Evolutionary conservation across 2,888 invertebrate species (phyloP), one percentile per base, ranked within the genome.

Genomic region (Apamea anceps): DNA sequence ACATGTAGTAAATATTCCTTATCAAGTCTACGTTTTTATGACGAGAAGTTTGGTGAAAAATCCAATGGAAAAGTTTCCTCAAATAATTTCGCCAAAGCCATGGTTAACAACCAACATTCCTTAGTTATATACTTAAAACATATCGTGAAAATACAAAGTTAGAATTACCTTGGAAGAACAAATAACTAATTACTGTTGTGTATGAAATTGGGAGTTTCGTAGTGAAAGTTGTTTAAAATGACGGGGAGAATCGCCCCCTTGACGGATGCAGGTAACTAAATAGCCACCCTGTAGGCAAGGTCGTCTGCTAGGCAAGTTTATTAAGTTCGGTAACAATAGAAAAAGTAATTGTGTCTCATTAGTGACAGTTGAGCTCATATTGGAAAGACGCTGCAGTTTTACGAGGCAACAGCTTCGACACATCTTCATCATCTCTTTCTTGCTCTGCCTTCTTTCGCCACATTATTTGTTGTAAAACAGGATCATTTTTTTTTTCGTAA

Each of bases 41-140:
- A 62, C 54, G 28, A 62, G 51, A 57, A 42, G 10, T 73, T 74
- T 32, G 12, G n/a, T 71, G n/a, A 45, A 81, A 70, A 48, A 84
- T 65, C 8, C 12, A 66, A 51, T 60, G 7, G 2, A 48, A 68
- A 54, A 54, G 3, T 51, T 60, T 65, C 42, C 13, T 45, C 15
- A 48, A 80, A 60, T 66, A n/a, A 51, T 60, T 76, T 45, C 5
- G 21, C 21, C 15, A 60, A 66, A 79, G 32, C 15, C 18, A 54
- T 82, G 21, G n/a, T 63, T 54, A 66, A 75, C 28, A 65, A 66
- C 12, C 57, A 79, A 79, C 8, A 57, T 54, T 54, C 12, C 28
- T n/a, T 54, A 60, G 10, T 62, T 57, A n/a, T n/a, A n/a, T n/a
- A 54, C 12, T n/a, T 48, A 68, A 54, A 67, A 67, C 1, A 45